Evolutionary conservation across 2,888 invertebrate species (phyloP).

Genomic region (Ochropleura plecta): DNA sequence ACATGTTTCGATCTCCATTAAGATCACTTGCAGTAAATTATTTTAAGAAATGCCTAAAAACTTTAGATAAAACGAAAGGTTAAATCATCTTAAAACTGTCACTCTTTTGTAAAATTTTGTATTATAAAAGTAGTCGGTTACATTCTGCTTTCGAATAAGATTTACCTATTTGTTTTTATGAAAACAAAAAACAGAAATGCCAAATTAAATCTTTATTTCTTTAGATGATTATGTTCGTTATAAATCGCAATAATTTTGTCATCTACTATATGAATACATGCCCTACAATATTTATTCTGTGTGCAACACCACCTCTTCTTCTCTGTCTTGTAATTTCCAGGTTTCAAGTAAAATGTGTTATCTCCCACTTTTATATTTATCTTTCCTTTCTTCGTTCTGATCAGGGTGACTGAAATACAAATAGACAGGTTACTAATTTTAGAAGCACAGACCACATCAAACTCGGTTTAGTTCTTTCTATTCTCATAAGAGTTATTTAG

Average conservation of each 20-base stretch:
- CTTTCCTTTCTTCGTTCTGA: constrained; percentile 80
- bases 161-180: background rate
- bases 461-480: background rate
- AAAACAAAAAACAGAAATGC: background rate
- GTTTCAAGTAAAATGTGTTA: constrained; percentile 80
- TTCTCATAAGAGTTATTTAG: background rate
- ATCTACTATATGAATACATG: constrained; percentile 77
- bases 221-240: constrained; percentile 82
- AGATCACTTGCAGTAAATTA: background rate
- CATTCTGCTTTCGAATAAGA: too few species aligned
- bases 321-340: constrained; percentile 71
- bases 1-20: background rate
- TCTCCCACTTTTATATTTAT: constrained; percentile 80
- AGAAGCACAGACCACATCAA: background rate
- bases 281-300: constrained; percentile 81
- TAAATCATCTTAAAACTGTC: too few species aligned
- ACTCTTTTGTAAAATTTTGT: too few species aligned
- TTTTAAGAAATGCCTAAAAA: background rate
- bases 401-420: constrained; percentile 76
- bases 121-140: too few species aligned
- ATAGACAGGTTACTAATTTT: background rate
- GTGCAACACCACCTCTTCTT: constrained; percentile 80
- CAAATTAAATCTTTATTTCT: constrained; percentile 68
- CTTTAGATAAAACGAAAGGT: background rate
- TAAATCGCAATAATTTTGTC: constrained; percentile 81